These are phyloP conservation scores for Hyphantria cunea DNA, from an alignment of 1,140 invertebrate species.

Conservation along the genomic window DNA sequence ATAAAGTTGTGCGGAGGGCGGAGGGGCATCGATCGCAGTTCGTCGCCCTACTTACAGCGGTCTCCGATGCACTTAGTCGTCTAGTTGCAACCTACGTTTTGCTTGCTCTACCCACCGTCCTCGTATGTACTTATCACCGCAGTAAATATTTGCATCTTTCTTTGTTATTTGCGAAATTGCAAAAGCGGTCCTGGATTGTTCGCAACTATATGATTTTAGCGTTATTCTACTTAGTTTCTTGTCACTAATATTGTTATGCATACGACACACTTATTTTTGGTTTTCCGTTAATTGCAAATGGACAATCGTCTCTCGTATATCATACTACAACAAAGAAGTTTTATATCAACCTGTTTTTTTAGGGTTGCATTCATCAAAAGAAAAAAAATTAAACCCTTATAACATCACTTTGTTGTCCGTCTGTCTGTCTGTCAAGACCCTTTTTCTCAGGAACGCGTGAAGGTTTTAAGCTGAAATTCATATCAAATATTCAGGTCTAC, in stretches of 20 bases:
- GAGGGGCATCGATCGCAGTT: conserved; percentile 74
- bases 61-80: conserved; percentile 68
- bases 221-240: background rate
- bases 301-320: too few relatives aligned
- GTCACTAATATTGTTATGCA: background rate
- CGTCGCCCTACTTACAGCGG: conserved; percentile 75
- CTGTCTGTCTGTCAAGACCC: too few relatives aligned
- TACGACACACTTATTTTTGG: too few relatives aligned
- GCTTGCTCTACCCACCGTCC: conserved; percentile 40
- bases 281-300: too few relatives aligned
- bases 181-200: background rate
- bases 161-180: background rate
- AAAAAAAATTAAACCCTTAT: too few relatives aligned
- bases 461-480: too few relatives aligned
- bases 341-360: too few relatives aligned
- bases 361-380: too few relatives aligned
- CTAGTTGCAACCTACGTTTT: conserved; percentile 51
- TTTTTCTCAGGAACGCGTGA: too few relatives aligned
- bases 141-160: conserved; percentile 6
- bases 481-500: too few relatives aligned
- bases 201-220: background rate
- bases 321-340: too few relatives aligned
- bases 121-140: conserved; percentile 17
- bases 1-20: conserved; percentile 71
- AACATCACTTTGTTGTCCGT: too few relatives aligned